Evolutionary conservation across 1,140 invertebrate genomes (phyloP).

Genomic region (Drosophila repleta): DNA sequence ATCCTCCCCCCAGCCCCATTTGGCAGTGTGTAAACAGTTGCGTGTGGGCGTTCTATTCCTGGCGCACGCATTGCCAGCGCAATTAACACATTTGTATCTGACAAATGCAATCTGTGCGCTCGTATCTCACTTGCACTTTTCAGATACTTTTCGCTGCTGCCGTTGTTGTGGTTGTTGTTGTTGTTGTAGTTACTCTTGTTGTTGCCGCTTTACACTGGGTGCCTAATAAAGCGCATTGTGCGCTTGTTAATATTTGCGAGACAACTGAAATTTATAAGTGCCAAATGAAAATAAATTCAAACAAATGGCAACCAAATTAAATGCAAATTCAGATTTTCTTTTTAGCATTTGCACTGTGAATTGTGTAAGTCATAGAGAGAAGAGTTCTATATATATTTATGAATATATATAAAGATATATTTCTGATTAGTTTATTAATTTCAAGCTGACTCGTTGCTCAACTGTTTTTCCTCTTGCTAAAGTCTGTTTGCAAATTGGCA

Average conservation of each 20-base stretch:
- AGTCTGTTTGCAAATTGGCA: no score
- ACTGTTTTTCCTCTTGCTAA: no score
- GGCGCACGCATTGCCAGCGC: slow-evolving; percentile 67
- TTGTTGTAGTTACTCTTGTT: no score
- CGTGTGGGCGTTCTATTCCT: slow-evolving; percentile 79
- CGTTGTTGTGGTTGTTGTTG: no score
- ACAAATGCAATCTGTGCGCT: slow-evolving; percentile 70
- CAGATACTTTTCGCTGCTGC: neutral
- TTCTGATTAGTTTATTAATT: no score
- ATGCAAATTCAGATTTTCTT: neutral
- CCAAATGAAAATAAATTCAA: slow-evolving; percentile 21
- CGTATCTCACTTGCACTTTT: slow-evolving; percentile 61
- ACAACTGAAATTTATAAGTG: slow-evolving; percentile 56
- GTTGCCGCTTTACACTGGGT: neutral
- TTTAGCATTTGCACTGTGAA: no score
- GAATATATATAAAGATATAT: no score
- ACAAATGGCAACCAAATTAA: neutral
- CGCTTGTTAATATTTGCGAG: slow-evolving; percentile 27
- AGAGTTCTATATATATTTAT: no score
- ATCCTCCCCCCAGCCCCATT: slow-evolving; percentile 4
- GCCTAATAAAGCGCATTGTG: slow-evolving; percentile 26
- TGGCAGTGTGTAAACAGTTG: slow-evolving; percentile 39
- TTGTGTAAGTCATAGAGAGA: no score
- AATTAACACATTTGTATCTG: slow-evolving; percentile 82
- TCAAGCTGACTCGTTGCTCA: no score